Conservation (phyloP, 2,888 invertebrate genomes). For the Serrognathus titanus region DNA sequence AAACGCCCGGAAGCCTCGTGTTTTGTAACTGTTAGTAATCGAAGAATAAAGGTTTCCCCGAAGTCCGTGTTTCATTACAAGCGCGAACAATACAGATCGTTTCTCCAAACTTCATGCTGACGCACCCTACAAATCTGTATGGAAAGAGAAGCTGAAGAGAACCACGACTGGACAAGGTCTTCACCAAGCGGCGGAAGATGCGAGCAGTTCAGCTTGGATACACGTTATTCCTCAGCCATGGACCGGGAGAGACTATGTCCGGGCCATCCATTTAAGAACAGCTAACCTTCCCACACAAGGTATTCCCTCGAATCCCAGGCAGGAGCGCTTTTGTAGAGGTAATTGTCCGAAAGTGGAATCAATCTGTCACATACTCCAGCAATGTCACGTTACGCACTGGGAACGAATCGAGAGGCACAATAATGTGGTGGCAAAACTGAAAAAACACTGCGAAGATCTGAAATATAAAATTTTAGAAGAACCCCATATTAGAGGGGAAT, state of each 20-base stretch:
- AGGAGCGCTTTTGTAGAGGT: slow-evolving; percentile 11
- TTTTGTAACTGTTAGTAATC: too few relatives aligned
- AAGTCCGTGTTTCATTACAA: too few relatives aligned
- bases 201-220: slow-evolving; percentile 22
- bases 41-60: too few relatives aligned
- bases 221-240: slow-evolving; percentile 17
- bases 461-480: slow-evolving; percentile 22
- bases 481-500: slow-evolving; percentile 22
- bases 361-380: slow-evolving; percentile 21
- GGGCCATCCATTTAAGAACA: slow-evolving; percentile 19
- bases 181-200: slow-evolving; percentile 15
- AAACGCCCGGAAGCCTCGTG: too few relatives aligned
- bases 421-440: slow-evolving; percentile 22
- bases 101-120: slow-evolving; percentile 4
- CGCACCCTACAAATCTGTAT: background rate
- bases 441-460: slow-evolving; percentile 7
- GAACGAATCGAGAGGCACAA: slow-evolving; percentile 22
- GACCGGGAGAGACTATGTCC: slow-evolving; percentile 22
- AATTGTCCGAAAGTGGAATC: slow-evolving; percentile 16
- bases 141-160: slow-evolving; percentile 6
- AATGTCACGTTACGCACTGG: slow-evolving; percentile 15
- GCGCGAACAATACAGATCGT: too few relatives aligned
- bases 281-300: slow-evolving; percentile 18
- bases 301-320: slow-evolving; percentile 14
- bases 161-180: slow-evolving; percentile 16